Evolutionary conservation across 2,113 vertebrate genomes (phyloP), one percentile per base, ranked within the genome.

Genomic region (Microtus oregoni): DNA sequence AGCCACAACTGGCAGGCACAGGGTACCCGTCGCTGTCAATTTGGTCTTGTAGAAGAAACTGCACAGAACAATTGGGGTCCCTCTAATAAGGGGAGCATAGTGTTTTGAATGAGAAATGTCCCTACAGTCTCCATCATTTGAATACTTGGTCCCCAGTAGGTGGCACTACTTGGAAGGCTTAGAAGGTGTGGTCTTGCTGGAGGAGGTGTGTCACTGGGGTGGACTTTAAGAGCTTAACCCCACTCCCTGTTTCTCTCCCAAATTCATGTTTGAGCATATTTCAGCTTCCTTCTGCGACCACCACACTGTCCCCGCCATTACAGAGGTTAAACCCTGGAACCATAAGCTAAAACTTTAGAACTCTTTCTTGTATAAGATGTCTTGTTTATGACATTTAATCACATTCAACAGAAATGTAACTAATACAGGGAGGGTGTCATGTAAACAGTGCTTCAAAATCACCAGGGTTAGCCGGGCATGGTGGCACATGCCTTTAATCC

Each of bases 1-100:
- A 52, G 24, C 50, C 0, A 0, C 30, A 4, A 2, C 14, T 5
- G 44, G 7, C 1, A 32, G 28, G 14, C 81, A 44, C 76, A 19
- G 0, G 28, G 32, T 28, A 12, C 13, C 35, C 5, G 24, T 1
- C 63, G 3, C 41, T 6, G 24, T 50, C 81, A 68, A 35, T 79
- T 38, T 50, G 70, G 47, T 35, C 55, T 5, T 19, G 1, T 4
- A 50, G 63, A n/a, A 7, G 32, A 38, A 61, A 32, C 44, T 41
- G 52, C 32, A 32, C 8, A 11, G 73, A 24, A 52, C 35, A 61
- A 50, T 0, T 8, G 26, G 32, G 15, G 72, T 2, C 47, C 83
- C 20, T 68, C 41, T 47, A 26, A 50, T 4, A 0, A 35, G 28
- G 19, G 68, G 22, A 61, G 20, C 8, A 0, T 14, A 28, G 55